Evolutionary conservation across 2,888 invertebrate genomes (phyloP).

Genomic region (Heliconius ismenius): DNA sequence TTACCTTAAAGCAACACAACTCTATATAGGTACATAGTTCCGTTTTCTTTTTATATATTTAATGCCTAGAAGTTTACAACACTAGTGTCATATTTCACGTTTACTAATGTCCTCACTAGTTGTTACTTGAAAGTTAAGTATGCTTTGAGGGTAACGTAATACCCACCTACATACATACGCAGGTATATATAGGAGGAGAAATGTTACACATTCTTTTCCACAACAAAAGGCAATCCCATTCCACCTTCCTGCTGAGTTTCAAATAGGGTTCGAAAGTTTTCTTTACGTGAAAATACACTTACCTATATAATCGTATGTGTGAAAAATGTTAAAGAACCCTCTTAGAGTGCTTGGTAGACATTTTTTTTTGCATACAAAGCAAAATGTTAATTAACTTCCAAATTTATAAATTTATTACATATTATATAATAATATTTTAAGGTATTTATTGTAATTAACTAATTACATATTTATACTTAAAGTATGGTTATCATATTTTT

Average conservation of each 20-base stretch:
- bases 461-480: neutral
- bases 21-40: neutral
- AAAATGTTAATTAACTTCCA: neutral
- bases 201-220: constrained; percentile 36
- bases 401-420: neutral
- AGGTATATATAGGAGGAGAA: constrained; percentile 6
- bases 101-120: constrained; percentile 20
- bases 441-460: too few relatives aligned
- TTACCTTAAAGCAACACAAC: neutral
- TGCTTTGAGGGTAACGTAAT: constrained; percentile 30
- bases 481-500: neutral
- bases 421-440: neutral
- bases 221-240: constrained; percentile 37
- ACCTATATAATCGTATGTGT: constrained; percentile 18
- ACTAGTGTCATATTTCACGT: constrained; percentile 16
- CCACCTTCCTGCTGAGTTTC: constrained; percentile 35
- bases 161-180: neutral
- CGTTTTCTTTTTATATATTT: neutral
- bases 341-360: constrained; percentile 25
- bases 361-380: neutral
- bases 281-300: constrained; percentile 41
- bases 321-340: constrained; percentile 31
- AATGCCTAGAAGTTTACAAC: neutral
- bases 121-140: constrained; percentile 32
- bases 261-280: constrained; percentile 40